Conservation (phyloP, 1,140 invertebrate species). For the Mesaphorura yosii region DNA sequence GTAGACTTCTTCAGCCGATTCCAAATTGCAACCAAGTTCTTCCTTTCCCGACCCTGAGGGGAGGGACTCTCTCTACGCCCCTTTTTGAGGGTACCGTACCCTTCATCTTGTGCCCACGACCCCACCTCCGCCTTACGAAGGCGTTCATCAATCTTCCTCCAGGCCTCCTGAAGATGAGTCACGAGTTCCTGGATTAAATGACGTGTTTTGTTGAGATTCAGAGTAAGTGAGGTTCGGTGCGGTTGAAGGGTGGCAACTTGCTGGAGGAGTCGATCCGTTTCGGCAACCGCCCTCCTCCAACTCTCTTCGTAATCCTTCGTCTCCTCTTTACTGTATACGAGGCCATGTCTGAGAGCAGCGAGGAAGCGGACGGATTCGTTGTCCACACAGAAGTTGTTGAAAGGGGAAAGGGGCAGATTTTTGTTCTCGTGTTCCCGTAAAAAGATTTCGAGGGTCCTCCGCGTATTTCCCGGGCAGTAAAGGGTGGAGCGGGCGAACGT, state of each 20-base stretch:
- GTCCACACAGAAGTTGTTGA: slow-evolving; percentile 23
- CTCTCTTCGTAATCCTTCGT: not conserved
- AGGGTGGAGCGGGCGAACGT: slow-evolving; percentile 24
- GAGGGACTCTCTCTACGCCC: no score
- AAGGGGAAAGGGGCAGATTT: not conserved
- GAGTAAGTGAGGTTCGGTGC: not conserved
- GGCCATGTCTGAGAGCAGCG: slow-evolving; percentile 4
- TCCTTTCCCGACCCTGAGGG: no score
- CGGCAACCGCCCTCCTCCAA: slow-evolving; percentile 13
- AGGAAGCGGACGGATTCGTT: slow-evolving; percentile 25
- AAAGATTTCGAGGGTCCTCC: slow-evolving; percentile 1
- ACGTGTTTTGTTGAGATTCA: slow-evolving; percentile 3
- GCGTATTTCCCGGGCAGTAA: slow-evolving; percentile 21
- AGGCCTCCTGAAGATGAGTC: no score
- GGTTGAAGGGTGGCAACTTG: not conserved
- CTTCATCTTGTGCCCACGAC: no score
- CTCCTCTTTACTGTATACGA: slow-evolving; percentile 10
- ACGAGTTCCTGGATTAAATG: no score
- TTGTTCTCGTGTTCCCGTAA: slow-evolving; percentile 6
- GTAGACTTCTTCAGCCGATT: no score
- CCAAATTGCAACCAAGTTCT: no score
- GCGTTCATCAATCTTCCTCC: no score
- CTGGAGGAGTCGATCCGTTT: slow-evolving; percentile 8
- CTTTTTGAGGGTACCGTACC: no score
- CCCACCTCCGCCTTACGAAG: no score